Base-by-base conservation (phyloP, 2,797 vertebrate species). In the Fistularia tabacaria region DNA sequence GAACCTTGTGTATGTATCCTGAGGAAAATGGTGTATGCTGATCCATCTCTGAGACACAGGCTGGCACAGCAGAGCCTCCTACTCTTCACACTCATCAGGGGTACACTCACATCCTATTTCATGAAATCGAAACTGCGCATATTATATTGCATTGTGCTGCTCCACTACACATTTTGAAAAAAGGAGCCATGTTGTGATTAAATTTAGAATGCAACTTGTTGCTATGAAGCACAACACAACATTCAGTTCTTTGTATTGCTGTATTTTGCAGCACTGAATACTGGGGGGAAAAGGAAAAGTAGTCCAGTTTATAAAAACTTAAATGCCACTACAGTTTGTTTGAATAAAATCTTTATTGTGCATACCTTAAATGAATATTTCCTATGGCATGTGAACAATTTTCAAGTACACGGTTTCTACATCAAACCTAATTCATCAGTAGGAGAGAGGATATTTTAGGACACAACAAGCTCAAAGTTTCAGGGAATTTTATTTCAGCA, bases 1-100 rank as follows among this genome's bases (percentile, higher is more conserved):
- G 88, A 90, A 57, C 90, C 94, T 0, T 93, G 93, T 59, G 79
- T 95, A 13, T 84, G 76, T 0, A 87, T 98, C 46, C 81, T 99
- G 62, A 90, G 95, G 75, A 98, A 98, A 76, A 80, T 98, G 56
- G 83, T 93, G 14, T 94, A 83, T 44, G 92, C 88, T 0, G 96
- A 99, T 84, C 88, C 93, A 0, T 84, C 60, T 49, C 74, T 91
- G 68, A 93, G 95, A 42, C 80, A 80, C 63, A 85, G 88, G 48
- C 88, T 98, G 54, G 91, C 93, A 4, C 90, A 92, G 55, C 85
- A 87, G 40, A 70, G 91, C 52, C 81, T 88, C 66, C 73, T 95
- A 49, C 87, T 98, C 59, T 90, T 92, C 64, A 69, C 81, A 10
- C 78, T 99, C 14, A 87, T 61, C 10, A 0, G 59, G 73, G 79